A percentile compares a stretch with the other conserved stretches of the same genome.
Evolutionary conservation across 1,140 invertebrate species (phyloP).

Genomic region (Drosophila albomicans): DNA sequence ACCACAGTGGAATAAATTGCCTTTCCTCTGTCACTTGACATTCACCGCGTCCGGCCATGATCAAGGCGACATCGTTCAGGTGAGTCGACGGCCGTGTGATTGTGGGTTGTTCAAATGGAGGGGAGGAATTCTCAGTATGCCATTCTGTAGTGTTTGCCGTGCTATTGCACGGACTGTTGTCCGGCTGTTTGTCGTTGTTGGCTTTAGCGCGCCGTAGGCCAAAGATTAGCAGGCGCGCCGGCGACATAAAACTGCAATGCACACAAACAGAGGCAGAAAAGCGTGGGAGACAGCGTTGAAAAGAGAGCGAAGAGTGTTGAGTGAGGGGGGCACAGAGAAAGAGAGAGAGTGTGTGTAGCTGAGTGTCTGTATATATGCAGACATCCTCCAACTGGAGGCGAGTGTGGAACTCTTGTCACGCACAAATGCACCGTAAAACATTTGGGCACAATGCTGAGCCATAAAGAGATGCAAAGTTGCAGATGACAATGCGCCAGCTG

Average conservation of each 20-base stretch:
- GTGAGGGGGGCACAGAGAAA: too few relatives aligned
- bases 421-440: slow-evolving; percentile 63
- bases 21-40: slow-evolving; percentile 94
- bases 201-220: slow-evolving; percentile 62
- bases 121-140: background rate
- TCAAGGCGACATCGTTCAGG: slow-evolving; percentile 93
- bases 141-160: slow-evolving; percentile 41
- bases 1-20: slow-evolving; percentile 89
- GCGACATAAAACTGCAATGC: slow-evolving; percentile 71
- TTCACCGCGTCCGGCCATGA: slow-evolving; percentile 94
- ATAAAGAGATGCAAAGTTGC: slow-evolving; percentile 24
- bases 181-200: slow-evolving; percentile 51
- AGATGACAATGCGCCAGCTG: background rate
- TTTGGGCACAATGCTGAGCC: slow-evolving; percentile 35
- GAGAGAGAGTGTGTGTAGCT: background rate
- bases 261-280: slow-evolving; percentile 39
- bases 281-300: background rate
- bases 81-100: slow-evolving; percentile 78
- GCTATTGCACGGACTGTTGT: slow-evolving; percentile 30
- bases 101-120: background rate
- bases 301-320: background rate
- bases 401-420: slow-evolving; percentile 34
- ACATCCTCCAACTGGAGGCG: slow-evolving; percentile 9
- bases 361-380: slow-evolving; percentile 1
- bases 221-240: slow-evolving; percentile 69